These are phyloP conservation scores for Acyrthosiphon pisum DNA, from an alignment of 1,140 invertebrate genomes.

Conservation along the genomic window DNA sequence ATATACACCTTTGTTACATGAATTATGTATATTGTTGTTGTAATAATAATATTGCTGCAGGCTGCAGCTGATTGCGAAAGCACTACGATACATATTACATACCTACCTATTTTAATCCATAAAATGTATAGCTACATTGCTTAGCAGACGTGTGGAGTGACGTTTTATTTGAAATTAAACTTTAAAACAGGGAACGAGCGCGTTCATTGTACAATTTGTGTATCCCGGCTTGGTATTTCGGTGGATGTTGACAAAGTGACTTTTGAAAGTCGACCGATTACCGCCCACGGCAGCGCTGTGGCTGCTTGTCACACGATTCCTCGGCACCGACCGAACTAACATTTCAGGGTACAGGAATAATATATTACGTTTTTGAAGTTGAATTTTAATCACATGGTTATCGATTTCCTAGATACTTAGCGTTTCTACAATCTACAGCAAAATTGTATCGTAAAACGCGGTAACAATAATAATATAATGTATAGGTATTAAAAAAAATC, in stretches of 20 bases:
- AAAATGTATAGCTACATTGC: neutral
- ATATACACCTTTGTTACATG: neutral
- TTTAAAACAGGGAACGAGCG: neutral
- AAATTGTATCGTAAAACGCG: neutral
- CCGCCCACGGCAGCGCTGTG: neutral
- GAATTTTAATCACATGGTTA: neutral
- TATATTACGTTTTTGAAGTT: neutral
- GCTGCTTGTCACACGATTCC: neutral
- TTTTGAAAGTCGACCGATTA: conserved; percentile 2
- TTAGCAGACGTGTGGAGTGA: neutral
- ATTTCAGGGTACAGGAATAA: neutral
- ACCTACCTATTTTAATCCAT: neutral
- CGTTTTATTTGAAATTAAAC: conserved; percentile 14
- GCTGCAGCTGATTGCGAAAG: neutral
- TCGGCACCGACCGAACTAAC: neutral
- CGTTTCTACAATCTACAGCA: neutral
- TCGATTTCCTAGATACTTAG: neutral
- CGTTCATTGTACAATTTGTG: neutral
- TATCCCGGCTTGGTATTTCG: neutral
- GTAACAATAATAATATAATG: neutral
- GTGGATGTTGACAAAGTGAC: neutral
- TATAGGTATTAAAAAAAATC: neutral
- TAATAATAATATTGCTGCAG: neutral
- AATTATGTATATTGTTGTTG: neutral
- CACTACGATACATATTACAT: neutral